phyloP scores from a whole-genome alignment of 1,140 invertebrate genomes.

The Bombus fervidus region DNA sequence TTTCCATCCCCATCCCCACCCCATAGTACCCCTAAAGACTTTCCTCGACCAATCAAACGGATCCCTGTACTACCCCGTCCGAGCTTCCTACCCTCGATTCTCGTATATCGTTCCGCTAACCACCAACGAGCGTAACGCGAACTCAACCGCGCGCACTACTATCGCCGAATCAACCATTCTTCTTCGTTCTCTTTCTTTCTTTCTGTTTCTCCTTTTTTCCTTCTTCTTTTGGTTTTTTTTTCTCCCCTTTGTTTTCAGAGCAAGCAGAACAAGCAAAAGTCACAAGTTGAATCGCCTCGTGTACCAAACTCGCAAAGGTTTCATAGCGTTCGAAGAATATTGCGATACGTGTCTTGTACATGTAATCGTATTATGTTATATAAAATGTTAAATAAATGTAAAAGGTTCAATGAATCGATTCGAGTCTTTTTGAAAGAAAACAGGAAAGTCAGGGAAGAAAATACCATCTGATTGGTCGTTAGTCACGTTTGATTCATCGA shows the following conservation, averaged over 20 bases:
- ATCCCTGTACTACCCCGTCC: slow-evolving; percentile 55
- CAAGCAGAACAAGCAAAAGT: background rate
- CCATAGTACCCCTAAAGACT: slow-evolving; percentile 38
- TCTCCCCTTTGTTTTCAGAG: background rate
- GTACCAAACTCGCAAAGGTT: background rate
- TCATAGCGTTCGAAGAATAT: background rate
- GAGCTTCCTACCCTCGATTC: slow-evolving; percentile 35
- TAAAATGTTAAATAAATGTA: background rate
- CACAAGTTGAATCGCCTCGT: background rate
- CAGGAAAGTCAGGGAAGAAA: background rate
- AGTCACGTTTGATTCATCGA: slow-evolving; percentile 62
- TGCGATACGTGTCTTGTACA: background rate
- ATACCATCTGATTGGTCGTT: slow-evolving; percentile 40
- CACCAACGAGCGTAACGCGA: slow-evolving; percentile 41
- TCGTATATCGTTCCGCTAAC: slow-evolving; percentile 7
- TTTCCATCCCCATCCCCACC: slow-evolving; percentile 56
- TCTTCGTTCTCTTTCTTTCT: background rate
- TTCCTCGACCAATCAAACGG: slow-evolving; percentile 64
- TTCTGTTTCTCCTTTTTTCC: too few species aligned
- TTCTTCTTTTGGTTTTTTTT: background rate
- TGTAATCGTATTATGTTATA: background rate
- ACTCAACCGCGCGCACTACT: slow-evolving; percentile 7
- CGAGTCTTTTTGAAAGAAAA: background rate
- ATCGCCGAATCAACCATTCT: slow-evolving; percentile 3
- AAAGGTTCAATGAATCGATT: background rate